Evolutionary conservation across 1,140 invertebrate species (phyloP), one percentile per base, ranked within the genome.

Genomic region (Copidosoma floridanum): DNA sequence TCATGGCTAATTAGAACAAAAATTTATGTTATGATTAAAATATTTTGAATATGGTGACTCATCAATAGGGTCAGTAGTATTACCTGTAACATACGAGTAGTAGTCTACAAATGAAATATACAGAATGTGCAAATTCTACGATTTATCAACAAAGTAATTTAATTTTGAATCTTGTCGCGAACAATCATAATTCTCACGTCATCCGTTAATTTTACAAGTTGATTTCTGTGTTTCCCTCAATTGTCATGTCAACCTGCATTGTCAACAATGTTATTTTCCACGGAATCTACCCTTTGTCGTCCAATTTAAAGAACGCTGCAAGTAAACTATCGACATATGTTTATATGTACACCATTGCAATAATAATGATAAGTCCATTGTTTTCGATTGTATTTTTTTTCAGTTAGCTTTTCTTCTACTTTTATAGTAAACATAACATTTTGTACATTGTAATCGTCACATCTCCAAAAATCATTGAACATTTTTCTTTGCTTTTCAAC

Each of bases 31-130:
- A n/a, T n/a, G 41, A 20, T 55, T 55, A 18, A 55, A 55, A 44
- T 43, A 55, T 44, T 55, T 55, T 16, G 7, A 10, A 26, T 55
- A 55, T 18, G 53, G 14, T 3, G 53, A 55, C 21, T 43, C 40
- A 5, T 14, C 16, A 3, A 55, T 3, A 11, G 38, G 23, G 26
- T n/a, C 23, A 40, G 14, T n/a, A 10, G 18, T 38, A 27, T 43
- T 32, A 23, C 40, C 24, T 27, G 38, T 55, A 6, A 16, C 10
- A n/a, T 14, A 21, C 10, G 14, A 2, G 35, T 55, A 55, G 27
- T 27, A 55, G 12, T 43, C 53, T 12, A 44, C 2, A 27, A 43
- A 55, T 1, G 20, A 18, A 16, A 43, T n/a, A 21, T 55, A 44
- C 23, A 55, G 4, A 3, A 5, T 43, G 10, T 55, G 38, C 12